A percentile compares a stretch with the other conserved stretches of the same genome.
These are phyloP conservation scores for Tupiocoris notatus DNA, from an alignment of 2,888 invertebrate genomes.

Conservation along the genomic window DNA sequence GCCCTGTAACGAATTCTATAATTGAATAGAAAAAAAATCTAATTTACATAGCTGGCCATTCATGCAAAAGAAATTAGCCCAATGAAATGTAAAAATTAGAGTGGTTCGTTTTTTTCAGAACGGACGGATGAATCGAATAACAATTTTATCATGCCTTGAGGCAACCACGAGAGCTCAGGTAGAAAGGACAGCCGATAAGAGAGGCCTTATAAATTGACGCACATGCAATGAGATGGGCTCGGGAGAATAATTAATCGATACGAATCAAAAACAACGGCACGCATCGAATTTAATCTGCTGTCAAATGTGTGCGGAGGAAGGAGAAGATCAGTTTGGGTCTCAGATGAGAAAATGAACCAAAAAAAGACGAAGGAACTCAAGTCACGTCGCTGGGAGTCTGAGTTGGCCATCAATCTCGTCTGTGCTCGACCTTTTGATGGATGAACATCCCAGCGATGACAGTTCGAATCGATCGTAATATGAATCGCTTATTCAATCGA, in stretches of 20 bases:
- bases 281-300: constrained; percentile 31
- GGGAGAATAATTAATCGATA: constrained; percentile 28
- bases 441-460: constrained; percentile 22
- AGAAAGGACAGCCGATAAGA: neutral
- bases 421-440: constrained; percentile 24
- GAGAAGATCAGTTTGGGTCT: neutral
- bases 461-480: constrained; percentile 22
- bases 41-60: no score
- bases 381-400: neutral
- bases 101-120: no score
- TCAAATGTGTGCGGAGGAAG: neutral
- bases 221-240: neutral
- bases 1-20: no score
- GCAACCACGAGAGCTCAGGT: neutral
- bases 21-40: no score
- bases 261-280: constrained; percentile 30
- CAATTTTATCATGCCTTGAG: neutral
- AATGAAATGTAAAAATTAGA: no score
- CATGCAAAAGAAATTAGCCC: no score
- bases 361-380: neutral
- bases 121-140: neutral
- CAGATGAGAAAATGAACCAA: neutral
- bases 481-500: constrained; percentile 23
- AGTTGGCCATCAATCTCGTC: constrained; percentile 25
- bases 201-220: neutral